Conservation (phyloP, 2,888 invertebrate species). For the Caradrina clavipalpis region DNA sequence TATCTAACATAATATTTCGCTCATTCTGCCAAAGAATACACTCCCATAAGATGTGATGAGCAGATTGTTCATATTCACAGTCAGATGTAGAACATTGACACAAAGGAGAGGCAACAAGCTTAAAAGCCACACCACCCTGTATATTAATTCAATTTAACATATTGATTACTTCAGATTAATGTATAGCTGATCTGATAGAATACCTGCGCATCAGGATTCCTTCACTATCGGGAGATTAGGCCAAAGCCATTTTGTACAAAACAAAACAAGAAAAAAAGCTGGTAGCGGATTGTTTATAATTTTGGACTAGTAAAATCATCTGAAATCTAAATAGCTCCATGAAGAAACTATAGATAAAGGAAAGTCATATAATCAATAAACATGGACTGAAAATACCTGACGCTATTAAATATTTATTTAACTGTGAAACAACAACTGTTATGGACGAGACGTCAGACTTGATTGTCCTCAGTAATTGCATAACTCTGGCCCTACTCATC, state of each 20-base stretch:
- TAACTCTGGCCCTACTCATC: conserved; percentile 69
- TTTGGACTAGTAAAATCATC: conserved; percentile 1
- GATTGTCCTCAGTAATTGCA: conserved; percentile 68
- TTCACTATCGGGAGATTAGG: not conserved
- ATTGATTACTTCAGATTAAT: conserved; percentile 13
- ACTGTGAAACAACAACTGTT: conserved; percentile 49
- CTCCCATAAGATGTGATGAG: too few relatives aligned
- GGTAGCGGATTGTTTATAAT: not conserved
- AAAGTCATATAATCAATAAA: conserved; percentile 27
- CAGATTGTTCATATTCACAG: too few relatives aligned
- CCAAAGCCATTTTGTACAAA: too few relatives aligned
- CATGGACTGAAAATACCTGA: conserved; percentile 27
- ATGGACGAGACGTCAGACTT: conserved; percentile 55
- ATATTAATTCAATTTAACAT: conserved; percentile 1
- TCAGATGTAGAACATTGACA: too few relatives aligned
- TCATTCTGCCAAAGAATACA: too few relatives aligned
- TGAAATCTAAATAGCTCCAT: not conserved
- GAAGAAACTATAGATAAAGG: not conserved
- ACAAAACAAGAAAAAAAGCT: too few relatives aligned
- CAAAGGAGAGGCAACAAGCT: too few relatives aligned
- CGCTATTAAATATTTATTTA: conserved; percentile 41
- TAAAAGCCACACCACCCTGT: too few relatives aligned
- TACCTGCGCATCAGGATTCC: conserved; percentile 4
- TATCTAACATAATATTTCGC: too few relatives aligned
- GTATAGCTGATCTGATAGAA: conserved; percentile 16